Base-by-base conservation (phyloP, 2,113 vertebrate species). In the Athene noctua region DNA sequence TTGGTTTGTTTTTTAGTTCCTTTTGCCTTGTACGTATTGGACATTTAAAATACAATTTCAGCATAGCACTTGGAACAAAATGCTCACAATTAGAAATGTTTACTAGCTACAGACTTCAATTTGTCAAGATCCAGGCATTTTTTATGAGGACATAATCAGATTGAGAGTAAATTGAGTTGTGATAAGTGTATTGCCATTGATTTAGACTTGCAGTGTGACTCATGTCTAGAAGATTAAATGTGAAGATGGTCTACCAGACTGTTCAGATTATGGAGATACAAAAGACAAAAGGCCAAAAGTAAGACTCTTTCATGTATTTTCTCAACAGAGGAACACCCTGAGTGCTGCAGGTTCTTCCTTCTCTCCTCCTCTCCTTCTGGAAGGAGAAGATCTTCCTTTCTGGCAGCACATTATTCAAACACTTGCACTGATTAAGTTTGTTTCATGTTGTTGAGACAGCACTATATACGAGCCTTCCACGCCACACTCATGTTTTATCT, bases 121-220 rank as follows among this genome's bases (percentile, higher is more conserved):
- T 94, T 96, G 85, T 96, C 75, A 80, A 79, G 81, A 81, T 83
- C 40, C 74, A 82, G 73, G 78, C 61, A 65, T 82, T 80, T 94
- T 80, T 82, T 75, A 62, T 75, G 68, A 94, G 71, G 62, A 73
- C 49, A 47, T 94, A 96, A 96, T 92, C 74, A 79, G 59, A 92
- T 96, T n/a, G 67, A 87, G 88, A 81, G 85, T 91, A 63, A 96
- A 97, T 93, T 95, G 91, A 96, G 95, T 95, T 95, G 88, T 73
- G 73, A 47, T 93, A 92, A 96, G 82, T 34, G 8, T 86, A 47
- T 96, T 96, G 94, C 92, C 93, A 93, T 94, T 92, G 88, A 95
- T 84, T 93, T 81, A 67, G 73, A 47, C 75, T 95, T 66, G 74
- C 93, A 90, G 75, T 10, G 34, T 80, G 81, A 89, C 66, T 92